Conservation (phyloP, 2,888 invertebrate genomes). For the Pteria penguin region DNA sequence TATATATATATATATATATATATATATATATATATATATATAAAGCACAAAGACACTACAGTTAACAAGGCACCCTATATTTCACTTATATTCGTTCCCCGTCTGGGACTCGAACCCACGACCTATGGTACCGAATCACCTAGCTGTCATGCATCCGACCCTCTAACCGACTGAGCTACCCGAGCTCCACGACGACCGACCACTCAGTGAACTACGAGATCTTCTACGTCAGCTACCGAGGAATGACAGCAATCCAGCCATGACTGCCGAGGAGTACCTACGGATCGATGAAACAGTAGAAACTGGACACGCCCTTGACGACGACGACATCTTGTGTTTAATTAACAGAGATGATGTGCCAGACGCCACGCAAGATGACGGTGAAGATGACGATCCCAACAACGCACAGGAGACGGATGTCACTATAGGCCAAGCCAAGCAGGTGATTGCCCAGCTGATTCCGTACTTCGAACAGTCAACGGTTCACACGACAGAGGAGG, state of each 20-base stretch:
- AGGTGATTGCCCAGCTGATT: background rate
- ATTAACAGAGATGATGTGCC: background rate
- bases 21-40: no score
- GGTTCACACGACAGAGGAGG: background rate
- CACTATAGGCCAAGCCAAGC: background rate
- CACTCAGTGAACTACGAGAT: background rate
- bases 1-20: no score
- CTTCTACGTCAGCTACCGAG: background rate
- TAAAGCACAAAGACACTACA: no score
- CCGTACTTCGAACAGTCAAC: background rate
- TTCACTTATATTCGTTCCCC: no score
- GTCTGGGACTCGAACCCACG: no score
- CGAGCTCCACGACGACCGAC: conserved; percentile 18
- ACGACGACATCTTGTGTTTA: background rate
- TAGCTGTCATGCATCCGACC: no score
- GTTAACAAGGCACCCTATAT: no score
- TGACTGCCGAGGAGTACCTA: conserved; percentile 5
- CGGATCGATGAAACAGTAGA: background rate
- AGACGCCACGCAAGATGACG: background rate
- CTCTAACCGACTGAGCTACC: no score
- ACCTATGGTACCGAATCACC: no score
- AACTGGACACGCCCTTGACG: conserved; percentile 1
- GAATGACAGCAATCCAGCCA: background rate
- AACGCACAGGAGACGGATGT: conserved; percentile 16
- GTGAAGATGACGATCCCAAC: background rate